Conservation (phyloP, 37 sponge, comb jelly and placozoan species). For the Spongilla lacustris region DNA sequence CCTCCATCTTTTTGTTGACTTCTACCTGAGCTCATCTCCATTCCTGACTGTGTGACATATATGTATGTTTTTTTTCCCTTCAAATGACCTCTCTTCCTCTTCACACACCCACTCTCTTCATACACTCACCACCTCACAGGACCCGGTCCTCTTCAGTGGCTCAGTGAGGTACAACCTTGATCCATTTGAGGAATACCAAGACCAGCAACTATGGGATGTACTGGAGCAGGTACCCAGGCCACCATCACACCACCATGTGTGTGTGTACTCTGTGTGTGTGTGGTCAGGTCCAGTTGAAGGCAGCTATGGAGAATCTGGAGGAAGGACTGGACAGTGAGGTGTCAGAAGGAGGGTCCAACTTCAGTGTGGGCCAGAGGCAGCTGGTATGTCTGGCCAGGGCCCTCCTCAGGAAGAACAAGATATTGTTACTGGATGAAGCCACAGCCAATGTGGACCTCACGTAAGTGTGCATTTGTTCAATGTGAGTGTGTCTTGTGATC, state of each 20-base stretch:
- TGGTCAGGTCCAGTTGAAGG: slow-evolving; percentile 80
- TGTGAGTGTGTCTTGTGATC: too few relatives aligned
- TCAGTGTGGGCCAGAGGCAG: slow-evolving; percentile 89
- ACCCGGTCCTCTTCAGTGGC: slow-evolving; percentile 92
- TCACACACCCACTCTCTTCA: too few relatives aligned
- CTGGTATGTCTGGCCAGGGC: slow-evolving; percentile 87
- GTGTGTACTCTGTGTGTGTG: too few relatives aligned
- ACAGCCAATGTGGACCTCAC: slow-evolving; percentile 84
- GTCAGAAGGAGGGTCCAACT: slow-evolving; percentile 80
- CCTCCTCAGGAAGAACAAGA: slow-evolving; percentile 74
- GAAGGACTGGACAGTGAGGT: slow-evolving; percentile 60
- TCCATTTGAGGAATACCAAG: slow-evolving; percentile 77
- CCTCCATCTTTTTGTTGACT: too few relatives aligned
- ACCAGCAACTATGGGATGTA: slow-evolving; percentile 77
- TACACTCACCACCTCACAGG: slow-evolving; percentile 27
- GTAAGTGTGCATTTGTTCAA: too few relatives aligned
- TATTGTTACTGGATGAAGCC: slow-evolving; percentile 85
- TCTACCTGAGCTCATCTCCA: too few relatives aligned
- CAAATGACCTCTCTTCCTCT: too few relatives aligned
- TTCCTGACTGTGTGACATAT: too few relatives aligned
- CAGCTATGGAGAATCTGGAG: slow-evolving; percentile 43
- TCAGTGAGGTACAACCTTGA: slow-evolving; percentile 89
- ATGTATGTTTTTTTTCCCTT: too few relatives aligned
- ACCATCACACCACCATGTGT: too few relatives aligned
- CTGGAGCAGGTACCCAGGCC: slow-evolving; percentile 84